Conservation (phyloP, 2,888 invertebrate species). For the Campoplex capitator region DNA sequence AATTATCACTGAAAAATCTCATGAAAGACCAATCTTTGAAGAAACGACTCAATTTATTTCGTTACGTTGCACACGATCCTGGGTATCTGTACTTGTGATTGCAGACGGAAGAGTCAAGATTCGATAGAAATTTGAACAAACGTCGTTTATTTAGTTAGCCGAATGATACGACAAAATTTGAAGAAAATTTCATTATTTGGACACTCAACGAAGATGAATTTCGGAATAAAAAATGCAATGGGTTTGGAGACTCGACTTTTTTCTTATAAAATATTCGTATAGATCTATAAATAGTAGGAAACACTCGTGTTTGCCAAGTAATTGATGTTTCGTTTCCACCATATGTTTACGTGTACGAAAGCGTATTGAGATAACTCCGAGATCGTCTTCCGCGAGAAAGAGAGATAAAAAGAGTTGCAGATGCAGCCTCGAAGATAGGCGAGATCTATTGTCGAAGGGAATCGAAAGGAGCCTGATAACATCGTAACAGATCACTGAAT, state of each 20-base stretch:
- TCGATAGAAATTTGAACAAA: neutral
- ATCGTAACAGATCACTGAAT: neutral
- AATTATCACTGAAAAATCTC: slow-evolving; percentile 8
- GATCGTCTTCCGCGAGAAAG: slow-evolving; percentile 36
- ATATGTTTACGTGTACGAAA: slow-evolving; percentile 7
- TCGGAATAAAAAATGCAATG: neutral
- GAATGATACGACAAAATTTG: neutral
- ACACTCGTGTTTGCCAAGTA: slow-evolving; percentile 13
- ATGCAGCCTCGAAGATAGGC: slow-evolving; percentile 5
- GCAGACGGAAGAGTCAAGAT: neutral
- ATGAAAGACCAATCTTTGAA: neutral
- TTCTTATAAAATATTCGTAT: neutral
- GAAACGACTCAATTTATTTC: neutral
- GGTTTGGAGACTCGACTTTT: neutral
- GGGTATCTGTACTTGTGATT: neutral
- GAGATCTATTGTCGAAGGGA: slow-evolving; percentile 3
- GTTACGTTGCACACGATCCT: neutral
- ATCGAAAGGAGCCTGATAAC: neutral
- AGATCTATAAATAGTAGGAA: neutral
- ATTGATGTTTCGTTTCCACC: slow-evolving; percentile 28
- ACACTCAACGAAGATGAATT: neutral
- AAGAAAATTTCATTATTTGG: neutral
- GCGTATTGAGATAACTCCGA: slow-evolving; percentile 10
- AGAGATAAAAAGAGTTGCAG: slow-evolving; percentile 4
- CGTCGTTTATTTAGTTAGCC: neutral